Percentiles rank a stretch among this genome's conserved stretches.
Evolutionary conservation across 2,888 invertebrate genomes (phyloP).

Genomic region (Mesorhabditis spiculigera): DNA sequence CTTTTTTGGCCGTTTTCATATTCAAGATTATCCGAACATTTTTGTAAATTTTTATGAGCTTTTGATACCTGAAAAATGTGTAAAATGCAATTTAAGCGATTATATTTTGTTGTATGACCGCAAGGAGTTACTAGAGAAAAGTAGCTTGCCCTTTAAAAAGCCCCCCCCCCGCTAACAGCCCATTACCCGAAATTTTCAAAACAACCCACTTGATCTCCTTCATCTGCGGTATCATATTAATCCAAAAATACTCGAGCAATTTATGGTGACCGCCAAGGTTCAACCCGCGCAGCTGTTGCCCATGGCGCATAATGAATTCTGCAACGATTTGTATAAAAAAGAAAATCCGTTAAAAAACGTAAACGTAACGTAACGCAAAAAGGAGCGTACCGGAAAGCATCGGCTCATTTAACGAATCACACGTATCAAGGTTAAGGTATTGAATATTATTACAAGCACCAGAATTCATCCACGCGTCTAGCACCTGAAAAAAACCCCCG

Average conservation of each 20-base stretch:
- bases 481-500: slow-evolving; percentile 63
- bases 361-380: too few species aligned
- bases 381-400: slow-evolving; percentile 77
- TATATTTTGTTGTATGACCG: too few species aligned
- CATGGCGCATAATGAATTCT: slow-evolving; percentile 74
- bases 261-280: slow-evolving; percentile 85
- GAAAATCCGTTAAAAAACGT: too few species aligned
- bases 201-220: slow-evolving; percentile 78
- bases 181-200: neutral
- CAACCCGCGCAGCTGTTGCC: slow-evolving; percentile 81
- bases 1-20: too few species aligned
- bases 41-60: too few species aligned
- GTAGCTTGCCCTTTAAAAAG: neutral
- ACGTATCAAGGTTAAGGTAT: slow-evolving; percentile 86
- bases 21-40: too few species aligned
- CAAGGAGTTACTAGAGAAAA: too few species aligned
- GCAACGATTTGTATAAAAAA: neutral
- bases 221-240: slow-evolving; percentile 84
- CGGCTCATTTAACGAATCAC: slow-evolving; percentile 90
- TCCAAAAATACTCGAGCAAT: slow-evolving; percentile 96
- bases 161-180: too few species aligned
- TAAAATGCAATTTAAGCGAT: too few species aligned
- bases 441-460: slow-evolving; percentile 75
- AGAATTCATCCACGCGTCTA: slow-evolving; percentile 84
- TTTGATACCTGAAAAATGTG: too few species aligned